phyloP scores from a whole-genome alignment of 2,113 vertebrate species.

The Rhinoderma darwinii region DNA sequence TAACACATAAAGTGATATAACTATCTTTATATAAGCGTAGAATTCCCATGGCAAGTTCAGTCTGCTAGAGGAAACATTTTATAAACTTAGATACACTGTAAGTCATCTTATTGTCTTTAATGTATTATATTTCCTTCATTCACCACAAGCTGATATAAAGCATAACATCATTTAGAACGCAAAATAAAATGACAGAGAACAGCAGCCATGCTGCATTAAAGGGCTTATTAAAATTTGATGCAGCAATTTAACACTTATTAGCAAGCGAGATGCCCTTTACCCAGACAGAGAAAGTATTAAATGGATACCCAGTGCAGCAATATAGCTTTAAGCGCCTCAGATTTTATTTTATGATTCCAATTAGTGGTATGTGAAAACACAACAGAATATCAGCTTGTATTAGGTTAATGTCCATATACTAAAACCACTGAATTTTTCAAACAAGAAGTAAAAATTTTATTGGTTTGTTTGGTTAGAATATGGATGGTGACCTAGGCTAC shows the following conservation, averaged over 20 bases:
- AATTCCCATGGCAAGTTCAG: neutral
- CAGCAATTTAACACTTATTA: conserved; percentile 60
- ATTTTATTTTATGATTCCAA: conserved; percentile 58
- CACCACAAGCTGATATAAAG: conserved; percentile 28
- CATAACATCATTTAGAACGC: conserved; percentile 52
- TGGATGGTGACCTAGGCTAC: neutral
- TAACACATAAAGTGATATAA: neutral
- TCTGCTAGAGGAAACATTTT: conserved; percentile 2
- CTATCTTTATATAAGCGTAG: neutral
- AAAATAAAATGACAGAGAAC: conserved; percentile 49
- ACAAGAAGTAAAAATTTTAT: conserved; percentile 39
- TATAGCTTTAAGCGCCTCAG: conserved; percentile 51
- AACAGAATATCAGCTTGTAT: conserved; percentile 47
- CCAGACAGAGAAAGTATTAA: conserved; percentile 50
- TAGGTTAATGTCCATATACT: conserved; percentile 36
- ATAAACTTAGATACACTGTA: neutral
- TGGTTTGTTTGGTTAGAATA: conserved; percentile 32
- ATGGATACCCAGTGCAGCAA: conserved; percentile 57
- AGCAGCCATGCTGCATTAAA: conserved; percentile 57
- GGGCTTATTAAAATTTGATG: conserved; percentile 60
- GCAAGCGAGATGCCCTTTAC: conserved; percentile 55
- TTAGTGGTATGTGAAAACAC: conserved; percentile 56
- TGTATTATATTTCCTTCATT: conserved; percentile 28
- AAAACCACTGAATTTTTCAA: conserved; percentile 39
- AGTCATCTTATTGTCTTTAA: conserved; percentile 1